Conservation (phyloP, 2,797 vertebrate species). For the Alosa sapidissima region DNA sequence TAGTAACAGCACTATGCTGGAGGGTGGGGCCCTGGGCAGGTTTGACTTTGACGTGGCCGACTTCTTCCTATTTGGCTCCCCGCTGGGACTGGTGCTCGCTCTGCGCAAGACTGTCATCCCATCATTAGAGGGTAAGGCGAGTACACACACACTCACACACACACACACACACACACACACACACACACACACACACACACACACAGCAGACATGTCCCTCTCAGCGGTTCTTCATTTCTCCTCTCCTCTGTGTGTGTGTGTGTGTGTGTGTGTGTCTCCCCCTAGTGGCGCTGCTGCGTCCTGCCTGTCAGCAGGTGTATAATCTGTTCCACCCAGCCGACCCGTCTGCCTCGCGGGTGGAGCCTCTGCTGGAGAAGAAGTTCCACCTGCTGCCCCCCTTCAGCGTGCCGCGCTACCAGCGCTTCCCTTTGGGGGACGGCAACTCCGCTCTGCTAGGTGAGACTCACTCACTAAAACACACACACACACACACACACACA, state of each 20-base stretch:
- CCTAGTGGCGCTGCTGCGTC: conserved; percentile 88
- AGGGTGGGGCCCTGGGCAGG: conserved; percentile 79
- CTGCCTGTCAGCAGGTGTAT: conserved; percentile 96
- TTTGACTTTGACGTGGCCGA: conserved; percentile 94
- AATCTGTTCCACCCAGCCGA: conserved; percentile 98
- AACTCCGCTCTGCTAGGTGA: conserved; percentile 90
- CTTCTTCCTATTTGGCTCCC: conserved; percentile 96
- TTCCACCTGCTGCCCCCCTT: conserved; percentile 92
- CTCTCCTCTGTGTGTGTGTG: background rate
- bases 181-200: background rate
- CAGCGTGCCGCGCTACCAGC: conserved; percentile 91
- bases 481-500: background rate
- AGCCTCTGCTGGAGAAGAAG: conserved; percentile 91
- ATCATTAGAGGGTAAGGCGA: conserved; percentile 81
- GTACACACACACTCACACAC: no score
- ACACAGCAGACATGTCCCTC: background rate
- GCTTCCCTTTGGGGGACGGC: conserved; percentile 93
- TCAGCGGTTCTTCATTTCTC: background rate
- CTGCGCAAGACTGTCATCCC: conserved; percentile 94
- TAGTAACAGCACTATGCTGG: conserved; percentile 88
- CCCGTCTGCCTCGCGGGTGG: conserved; percentile 92
- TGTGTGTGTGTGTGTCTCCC: background rate
- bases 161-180: background rate
- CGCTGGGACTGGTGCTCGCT: conserved; percentile 92
- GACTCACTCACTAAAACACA: conserved; percentile 41